Conservation (phyloP, 2,797 vertebrate genomes). For the Eptatretus atami region DNA sequence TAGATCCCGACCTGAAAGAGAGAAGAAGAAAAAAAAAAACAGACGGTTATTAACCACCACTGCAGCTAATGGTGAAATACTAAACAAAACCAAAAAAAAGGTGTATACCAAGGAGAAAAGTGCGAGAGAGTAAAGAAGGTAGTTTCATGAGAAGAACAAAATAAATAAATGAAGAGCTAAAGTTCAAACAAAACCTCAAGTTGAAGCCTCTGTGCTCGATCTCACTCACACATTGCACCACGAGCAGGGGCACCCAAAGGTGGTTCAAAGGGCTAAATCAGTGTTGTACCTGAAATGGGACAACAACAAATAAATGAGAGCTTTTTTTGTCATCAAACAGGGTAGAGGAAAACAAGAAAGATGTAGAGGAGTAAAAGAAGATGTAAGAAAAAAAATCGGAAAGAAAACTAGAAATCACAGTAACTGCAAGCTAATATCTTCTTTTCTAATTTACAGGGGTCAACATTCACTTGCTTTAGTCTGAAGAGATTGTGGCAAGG, state of each 20-base stretch:
- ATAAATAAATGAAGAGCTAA: too few species aligned
- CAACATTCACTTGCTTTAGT: too few species aligned
- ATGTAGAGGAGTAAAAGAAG: not conserved
- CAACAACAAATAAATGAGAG: not conserved
- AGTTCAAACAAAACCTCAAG: conserved; percentile 16
- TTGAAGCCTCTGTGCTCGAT: conserved; percentile 22
- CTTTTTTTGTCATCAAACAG: conserved; percentile 4
- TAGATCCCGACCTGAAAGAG: conserved; percentile 31
- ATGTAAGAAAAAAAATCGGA: too few species aligned
- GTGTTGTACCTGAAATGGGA: conserved; percentile 15
- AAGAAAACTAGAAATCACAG: too few species aligned
- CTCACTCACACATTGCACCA: conserved; percentile 23
- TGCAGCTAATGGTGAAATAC: not conserved
- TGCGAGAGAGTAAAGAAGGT: too few species aligned
- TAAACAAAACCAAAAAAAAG: not conserved
- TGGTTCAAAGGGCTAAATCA: conserved; percentile 13
- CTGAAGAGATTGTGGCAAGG: too few species aligned
- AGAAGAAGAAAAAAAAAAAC: too few species aligned
- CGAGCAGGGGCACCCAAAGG: conserved; percentile 17
- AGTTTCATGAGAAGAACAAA: too few species aligned
- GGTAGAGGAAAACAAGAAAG: not conserved
- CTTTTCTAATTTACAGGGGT: too few species aligned
- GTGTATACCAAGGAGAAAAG: too few species aligned
- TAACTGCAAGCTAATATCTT: too few species aligned
- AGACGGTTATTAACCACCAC: too few species aligned